Percentiles rank a stretch among this genome's conserved stretches.
phyloP scores from a whole-genome alignment of 2,113 vertebrate genomes.

The Pseudorectes ferrugineus region DNA sequence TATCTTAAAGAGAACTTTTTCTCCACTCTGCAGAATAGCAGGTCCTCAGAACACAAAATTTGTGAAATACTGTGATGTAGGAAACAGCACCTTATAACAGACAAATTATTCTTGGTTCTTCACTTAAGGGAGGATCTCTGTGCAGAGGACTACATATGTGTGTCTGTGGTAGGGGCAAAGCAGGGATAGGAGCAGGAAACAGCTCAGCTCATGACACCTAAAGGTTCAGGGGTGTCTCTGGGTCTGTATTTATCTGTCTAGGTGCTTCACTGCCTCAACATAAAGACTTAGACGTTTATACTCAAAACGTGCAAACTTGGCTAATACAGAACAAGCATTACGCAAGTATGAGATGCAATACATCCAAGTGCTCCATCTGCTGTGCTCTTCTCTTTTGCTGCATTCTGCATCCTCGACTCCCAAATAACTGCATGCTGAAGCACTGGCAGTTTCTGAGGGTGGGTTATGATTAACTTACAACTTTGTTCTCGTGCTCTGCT shows the following conservation, averaged over 20 bases:
- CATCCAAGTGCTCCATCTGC: not conserved
- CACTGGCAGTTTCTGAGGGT: not conserved
- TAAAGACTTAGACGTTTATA: not conserved
- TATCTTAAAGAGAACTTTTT: not conserved
- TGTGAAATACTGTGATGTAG: not conserved
- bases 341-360: not conserved
- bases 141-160: not conserved
- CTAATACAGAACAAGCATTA: not conserved
- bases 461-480: conserved; percentile 48
- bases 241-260: not conserved
- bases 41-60: not conserved
- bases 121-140: not conserved
- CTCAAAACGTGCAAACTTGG: not conserved
- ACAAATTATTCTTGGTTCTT: not conserved
- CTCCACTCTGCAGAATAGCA: not conserved
- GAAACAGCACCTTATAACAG: not conserved
- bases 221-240: not conserved
- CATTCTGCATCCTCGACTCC: not conserved
- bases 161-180: not conserved
- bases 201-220: not conserved
- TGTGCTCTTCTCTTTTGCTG: not conserved
- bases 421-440: not conserved
- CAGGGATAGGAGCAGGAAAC: not conserved
- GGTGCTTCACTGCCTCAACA: not conserved
- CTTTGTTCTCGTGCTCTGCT: not conserved